Percentiles rank a stretch among this genome's conserved stretches.
Conservation (phyloP, 1,140 invertebrate genomes). For the Sitobion miscanthi region DNA sequence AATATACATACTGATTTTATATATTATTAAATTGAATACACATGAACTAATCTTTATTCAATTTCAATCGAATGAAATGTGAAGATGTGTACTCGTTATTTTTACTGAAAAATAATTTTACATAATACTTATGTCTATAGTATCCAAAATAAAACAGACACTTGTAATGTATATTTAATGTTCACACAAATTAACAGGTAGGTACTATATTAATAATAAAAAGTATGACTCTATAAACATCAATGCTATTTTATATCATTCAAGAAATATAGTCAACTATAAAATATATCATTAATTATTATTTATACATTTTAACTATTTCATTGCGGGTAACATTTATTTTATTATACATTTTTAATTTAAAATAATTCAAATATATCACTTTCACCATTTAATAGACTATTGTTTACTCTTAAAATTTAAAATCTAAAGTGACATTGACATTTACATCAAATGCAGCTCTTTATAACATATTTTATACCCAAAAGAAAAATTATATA, state of each 20-base stretch:
- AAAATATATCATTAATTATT: too few relatives aligned
- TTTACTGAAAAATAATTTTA: too few relatives aligned
- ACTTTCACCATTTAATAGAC: background rate
- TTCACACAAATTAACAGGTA: too few relatives aligned
- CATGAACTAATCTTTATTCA: background rate
- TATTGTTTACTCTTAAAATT: background rate
- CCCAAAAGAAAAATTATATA: background rate
- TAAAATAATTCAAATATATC: background rate
- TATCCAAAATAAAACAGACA: background rate
- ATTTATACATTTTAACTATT: too few relatives aligned
- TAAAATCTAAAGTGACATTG: background rate
- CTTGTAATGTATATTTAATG: background rate
- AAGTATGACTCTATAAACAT: background rate
- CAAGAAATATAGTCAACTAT: too few relatives aligned
- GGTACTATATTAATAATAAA: background rate
- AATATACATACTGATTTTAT: too few relatives aligned
- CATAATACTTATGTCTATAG: too few relatives aligned
- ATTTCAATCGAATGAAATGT: background rate
- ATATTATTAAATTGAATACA: background rate
- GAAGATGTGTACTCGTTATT: background rate
- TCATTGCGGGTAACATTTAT: too few relatives aligned
- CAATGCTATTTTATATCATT: too few relatives aligned
- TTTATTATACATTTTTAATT: too few relatives aligned
- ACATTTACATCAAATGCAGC: background rate
- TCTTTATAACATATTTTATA: background rate